These are phyloP conservation scores for Karalla daura DNA, from an alignment of 2,797 vertebrate species.

Conservation along the genomic window DNA sequence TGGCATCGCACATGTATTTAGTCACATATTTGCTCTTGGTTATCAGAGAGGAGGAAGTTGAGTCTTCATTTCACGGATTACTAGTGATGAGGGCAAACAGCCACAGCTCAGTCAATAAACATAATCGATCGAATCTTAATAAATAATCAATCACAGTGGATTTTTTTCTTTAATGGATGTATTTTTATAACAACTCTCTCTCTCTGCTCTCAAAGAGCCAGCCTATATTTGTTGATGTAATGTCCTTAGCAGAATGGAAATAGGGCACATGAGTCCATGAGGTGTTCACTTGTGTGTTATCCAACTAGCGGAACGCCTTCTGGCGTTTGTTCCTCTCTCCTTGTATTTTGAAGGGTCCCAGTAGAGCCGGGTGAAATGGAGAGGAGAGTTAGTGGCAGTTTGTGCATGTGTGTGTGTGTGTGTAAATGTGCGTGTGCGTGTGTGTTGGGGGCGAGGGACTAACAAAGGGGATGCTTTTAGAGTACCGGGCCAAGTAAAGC, in stretches of 20 bases:
- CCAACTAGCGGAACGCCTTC: slow-evolving; percentile 50
- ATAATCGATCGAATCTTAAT: neutral
- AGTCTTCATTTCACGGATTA: neutral
- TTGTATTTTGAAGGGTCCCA: slow-evolving; percentile 54
- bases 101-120: neutral
- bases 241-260: slow-evolving; percentile 38
- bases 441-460: neutral
- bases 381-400: slow-evolving; percentile 25
- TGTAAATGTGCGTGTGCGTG: too few relatives aligned
- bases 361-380: slow-evolving; percentile 46
- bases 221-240: slow-evolving; percentile 30
- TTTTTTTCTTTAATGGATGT: neutral
- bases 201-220: slow-evolving; percentile 7
- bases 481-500: slow-evolving; percentile 56
- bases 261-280: slow-evolving; percentile 49
- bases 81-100: neutral
- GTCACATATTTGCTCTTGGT: neutral
- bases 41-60: neutral
- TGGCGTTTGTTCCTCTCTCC: slow-evolving; percentile 63
- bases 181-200: slow-evolving; percentile 18
- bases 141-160: neutral
- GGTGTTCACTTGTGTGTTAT: slow-evolving; percentile 52
- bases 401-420: too few relatives aligned
- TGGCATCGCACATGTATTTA: neutral
- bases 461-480: slow-evolving; percentile 67